phyloP scores from a whole-genome alignment of 2,113 vertebrate genomes.

The Beaufortia kweichowensis region DNA sequence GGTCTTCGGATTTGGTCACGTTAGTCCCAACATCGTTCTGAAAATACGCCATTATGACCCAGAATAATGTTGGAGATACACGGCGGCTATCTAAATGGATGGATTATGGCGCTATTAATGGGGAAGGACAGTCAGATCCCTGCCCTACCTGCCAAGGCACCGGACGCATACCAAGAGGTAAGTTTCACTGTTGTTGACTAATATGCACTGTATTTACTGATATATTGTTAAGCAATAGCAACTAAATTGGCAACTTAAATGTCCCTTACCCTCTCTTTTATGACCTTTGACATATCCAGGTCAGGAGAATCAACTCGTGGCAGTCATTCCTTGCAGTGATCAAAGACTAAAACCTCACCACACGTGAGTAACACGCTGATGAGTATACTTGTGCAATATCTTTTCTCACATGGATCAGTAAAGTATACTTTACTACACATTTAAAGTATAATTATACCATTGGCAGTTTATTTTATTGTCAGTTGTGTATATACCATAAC shows the following conservation, averaged over 20 bases:
- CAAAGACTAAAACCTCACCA: constrained; percentile 88
- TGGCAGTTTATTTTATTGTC: too few species aligned
- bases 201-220: neutral
- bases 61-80: neutral
- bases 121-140: constrained; percentile 7
- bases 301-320: constrained; percentile 90
- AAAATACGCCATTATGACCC: constrained; percentile 46
- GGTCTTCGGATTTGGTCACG: constrained; percentile 28
- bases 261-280: neutral
- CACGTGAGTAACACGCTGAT: constrained; percentile 81
- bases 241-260: neutral
- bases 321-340: constrained; percentile 94
- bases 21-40: neutral
- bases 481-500: neutral
- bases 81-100: constrained; percentile 46
- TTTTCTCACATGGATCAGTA: neutral
- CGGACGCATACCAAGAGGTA: constrained; percentile 80
- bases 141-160: constrained; percentile 85
- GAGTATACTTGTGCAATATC: neutral
- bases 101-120: constrained; percentile 61
- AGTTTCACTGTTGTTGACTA: neutral
- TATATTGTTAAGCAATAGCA: neutral
- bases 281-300: constrained; percentile 66
- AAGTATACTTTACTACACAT: neutral
- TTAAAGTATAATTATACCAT: neutral